Percentiles rank a stretch among this genome's conserved stretches.
phyloP scores from a whole-genome alignment of 2,888 invertebrate species.

The Dasysyrphus tricinctus region DNA sequence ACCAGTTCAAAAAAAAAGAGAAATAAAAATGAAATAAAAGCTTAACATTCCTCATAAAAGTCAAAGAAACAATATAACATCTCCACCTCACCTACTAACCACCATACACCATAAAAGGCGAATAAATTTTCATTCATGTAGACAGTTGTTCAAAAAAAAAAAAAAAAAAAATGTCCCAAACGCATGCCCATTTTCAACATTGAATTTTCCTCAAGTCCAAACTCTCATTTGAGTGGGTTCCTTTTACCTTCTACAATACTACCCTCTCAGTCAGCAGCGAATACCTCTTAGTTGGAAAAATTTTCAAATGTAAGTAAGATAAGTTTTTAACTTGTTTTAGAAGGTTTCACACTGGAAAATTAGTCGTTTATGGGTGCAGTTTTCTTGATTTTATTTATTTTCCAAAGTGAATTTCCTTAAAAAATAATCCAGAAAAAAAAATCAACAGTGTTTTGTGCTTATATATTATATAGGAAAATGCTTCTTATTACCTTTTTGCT shows the following conservation, averaged over 20 bases:
- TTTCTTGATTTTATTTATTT: constrained; percentile 21
- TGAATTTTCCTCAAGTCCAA: constrained; percentile 37
- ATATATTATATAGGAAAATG: constrained; percentile 5
- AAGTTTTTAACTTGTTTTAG: constrained; percentile 31
- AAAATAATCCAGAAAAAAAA: background rate
- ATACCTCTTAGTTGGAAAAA: constrained; percentile 67
- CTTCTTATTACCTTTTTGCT: constrained; percentile 13
- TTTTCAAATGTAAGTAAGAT: constrained; percentile 67
- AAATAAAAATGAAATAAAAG: background rate
- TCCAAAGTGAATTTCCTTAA: constrained; percentile 34
- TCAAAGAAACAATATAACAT: background rate
- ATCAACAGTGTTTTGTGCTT: constrained; percentile 50
- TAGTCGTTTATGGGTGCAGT: constrained; percentile 62
- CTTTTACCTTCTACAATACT: constrained; percentile 49
- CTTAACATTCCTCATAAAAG: constrained; percentile 7
- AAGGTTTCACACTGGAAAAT: constrained; percentile 55
- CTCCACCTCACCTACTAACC: background rate
- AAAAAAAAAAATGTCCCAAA: background rate
- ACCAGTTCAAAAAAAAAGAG: background rate
- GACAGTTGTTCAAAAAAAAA: constrained; percentile 33
- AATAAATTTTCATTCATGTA: constrained; percentile 70
- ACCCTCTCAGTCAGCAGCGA: constrained; percentile 59
- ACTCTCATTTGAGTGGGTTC: constrained; percentile 69
- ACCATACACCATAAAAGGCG: background rate
- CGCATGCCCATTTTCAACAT: constrained; percentile 57